Conservation (phyloP, 2,113 vertebrate species). For the Crypturellus undulatus region DNA sequence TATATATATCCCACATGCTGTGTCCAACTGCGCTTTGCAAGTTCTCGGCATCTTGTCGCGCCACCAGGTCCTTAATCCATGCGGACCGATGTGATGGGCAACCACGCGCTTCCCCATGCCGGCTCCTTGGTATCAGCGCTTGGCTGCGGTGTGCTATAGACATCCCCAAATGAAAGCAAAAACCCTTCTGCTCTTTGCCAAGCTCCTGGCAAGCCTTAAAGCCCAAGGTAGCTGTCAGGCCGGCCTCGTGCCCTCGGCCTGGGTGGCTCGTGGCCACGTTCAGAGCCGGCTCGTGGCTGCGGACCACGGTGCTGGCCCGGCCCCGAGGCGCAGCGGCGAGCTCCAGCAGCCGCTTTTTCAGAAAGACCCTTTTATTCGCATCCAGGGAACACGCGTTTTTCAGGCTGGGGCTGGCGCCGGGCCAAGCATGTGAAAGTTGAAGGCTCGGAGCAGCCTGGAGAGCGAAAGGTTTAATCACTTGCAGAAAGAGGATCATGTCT, state of each 20-base stretch:
- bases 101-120: neutral
- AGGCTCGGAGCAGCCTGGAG: conserved; percentile 21
- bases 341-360: conserved; percentile 8
- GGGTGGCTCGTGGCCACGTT: neutral
- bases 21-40: too few relatives aligned
- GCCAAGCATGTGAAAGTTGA: conserved; percentile 76
- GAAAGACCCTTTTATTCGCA: conserved; percentile 63
- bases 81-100: too few relatives aligned
- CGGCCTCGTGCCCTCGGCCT: neutral
- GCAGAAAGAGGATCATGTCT: conserved; percentile 43
- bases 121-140: neutral
- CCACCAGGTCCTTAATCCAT: neutral
- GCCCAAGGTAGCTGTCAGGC: neutral
- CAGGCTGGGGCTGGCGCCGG: neutral
- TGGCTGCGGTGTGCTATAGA: too few relatives aligned
- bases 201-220: neutral
- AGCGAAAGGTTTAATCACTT: conserved; percentile 63
- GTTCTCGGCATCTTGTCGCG: neutral
- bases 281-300: neutral
- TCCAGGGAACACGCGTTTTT: conserved; percentile 25
- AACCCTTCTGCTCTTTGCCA: neutral
- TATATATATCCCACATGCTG: too few relatives aligned
- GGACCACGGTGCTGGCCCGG: accelerated
- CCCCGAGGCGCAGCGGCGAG: neutral
- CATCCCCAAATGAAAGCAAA: neutral